A percentile compares a stretch with the other conserved stretches of the same genome.
phyloP scores from a whole-genome alignment of 2,797 vertebrate genomes.

The Lates japonicus region DNA sequence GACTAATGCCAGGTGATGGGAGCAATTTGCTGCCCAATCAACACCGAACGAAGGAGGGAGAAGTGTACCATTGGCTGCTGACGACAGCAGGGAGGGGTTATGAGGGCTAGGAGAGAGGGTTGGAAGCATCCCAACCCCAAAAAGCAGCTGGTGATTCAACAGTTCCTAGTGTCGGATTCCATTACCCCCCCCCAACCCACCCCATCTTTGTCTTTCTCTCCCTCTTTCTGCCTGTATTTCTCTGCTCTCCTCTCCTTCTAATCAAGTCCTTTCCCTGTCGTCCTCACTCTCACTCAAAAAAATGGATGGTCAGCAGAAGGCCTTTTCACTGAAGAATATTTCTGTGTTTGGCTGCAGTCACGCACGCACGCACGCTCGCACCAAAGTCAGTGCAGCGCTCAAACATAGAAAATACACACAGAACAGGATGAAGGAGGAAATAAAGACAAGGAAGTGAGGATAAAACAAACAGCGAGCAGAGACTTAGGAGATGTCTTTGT shows the following conservation, averaged over 20 bases:
- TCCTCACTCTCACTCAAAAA: conserved; percentile 57
- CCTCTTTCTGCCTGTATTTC: conserved; percentile 13
- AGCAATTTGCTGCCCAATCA: conserved; percentile 76
- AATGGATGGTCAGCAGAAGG: conserved; percentile 63
- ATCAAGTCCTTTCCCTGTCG: conserved; percentile 62
- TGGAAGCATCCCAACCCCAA: conserved; percentile 60
- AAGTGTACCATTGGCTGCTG: conserved; percentile 55
- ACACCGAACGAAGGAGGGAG: conserved; percentile 44
- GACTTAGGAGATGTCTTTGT: conserved; percentile 75
- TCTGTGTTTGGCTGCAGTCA: conserved; percentile 33
- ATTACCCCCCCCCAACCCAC: conserved; percentile 51
- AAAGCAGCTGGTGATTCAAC: conserved; percentile 75
- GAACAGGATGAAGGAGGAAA: conserved; percentile 21
- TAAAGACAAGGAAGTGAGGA: conserved; percentile 53
- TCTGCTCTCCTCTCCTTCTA: conserved; percentile 33
- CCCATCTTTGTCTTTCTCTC: conserved; percentile 46
- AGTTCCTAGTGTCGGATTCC: conserved; percentile 77
- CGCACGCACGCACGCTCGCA: not conserved
- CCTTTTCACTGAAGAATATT: conserved; percentile 35
- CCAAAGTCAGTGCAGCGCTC: not conserved
- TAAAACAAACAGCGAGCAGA: conserved; percentile 81
- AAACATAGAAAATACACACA: conserved; percentile 16
- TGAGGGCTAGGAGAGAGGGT: conserved; percentile 4
- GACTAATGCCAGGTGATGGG: conserved; percentile 76
- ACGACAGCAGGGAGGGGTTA: conserved; percentile 37